Conservation (phyloP, 2,888 invertebrate genomes). For the Cynaeus angustus region DNA sequence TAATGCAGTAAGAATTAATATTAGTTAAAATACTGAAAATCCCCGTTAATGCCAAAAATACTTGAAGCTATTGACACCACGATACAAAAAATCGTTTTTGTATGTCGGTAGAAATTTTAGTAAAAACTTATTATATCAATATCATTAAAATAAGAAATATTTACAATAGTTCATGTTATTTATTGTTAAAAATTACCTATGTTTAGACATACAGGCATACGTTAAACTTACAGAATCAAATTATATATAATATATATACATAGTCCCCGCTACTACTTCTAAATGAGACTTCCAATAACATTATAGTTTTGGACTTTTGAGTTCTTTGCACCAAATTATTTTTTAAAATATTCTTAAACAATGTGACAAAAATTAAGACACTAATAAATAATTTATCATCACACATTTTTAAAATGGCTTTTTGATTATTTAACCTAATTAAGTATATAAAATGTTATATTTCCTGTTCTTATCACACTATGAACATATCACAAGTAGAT, state of each 20-base stretch:
- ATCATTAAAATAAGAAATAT: constrained; percentile 16
- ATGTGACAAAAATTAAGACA: constrained; percentile 1
- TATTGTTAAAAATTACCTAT: constrained; percentile 5
- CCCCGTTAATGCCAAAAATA: too few relatives aligned
- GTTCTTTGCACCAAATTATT: constrained; percentile 9
- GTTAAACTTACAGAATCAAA: not conserved
- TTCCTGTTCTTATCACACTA: constrained; percentile 32
- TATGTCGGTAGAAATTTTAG: not conserved
- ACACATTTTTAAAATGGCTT: constrained; percentile 21
- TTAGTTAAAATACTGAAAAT: too few relatives aligned
- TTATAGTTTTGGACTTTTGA: too few relatives aligned
- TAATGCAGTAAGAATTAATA: too few relatives aligned
- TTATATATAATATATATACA: too few relatives aligned
- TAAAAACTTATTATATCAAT: not conserved
- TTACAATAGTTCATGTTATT: constrained; percentile 10
- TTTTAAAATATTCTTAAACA: not conserved
- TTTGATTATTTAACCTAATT: constrained; percentile 16
- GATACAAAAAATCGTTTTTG: too few relatives aligned
- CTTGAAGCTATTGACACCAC: too few relatives aligned
- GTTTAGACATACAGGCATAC: not conserved
- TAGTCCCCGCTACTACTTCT: too few relatives aligned
- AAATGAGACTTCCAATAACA: too few relatives aligned
- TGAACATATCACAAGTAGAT: constrained; percentile 36
- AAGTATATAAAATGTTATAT: constrained; percentile 16
- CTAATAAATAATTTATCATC: constrained; percentile 33